Evolutionary conservation across 2,113 vertebrate species (phyloP).

Genomic region (Bostrychus sinensis): DNA sequence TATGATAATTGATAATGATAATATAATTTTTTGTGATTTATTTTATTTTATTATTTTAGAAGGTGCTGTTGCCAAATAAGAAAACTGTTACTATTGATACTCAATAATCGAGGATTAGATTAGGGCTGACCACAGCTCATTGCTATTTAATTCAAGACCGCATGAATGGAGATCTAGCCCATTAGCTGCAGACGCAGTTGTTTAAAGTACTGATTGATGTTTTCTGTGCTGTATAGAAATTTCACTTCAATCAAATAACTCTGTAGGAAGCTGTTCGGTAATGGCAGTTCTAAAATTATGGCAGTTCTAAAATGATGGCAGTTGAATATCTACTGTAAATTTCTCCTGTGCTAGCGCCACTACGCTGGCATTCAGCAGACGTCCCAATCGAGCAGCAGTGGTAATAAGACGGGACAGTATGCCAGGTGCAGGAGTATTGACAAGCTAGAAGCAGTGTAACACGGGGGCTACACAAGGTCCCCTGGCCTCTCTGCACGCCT

Average conservation of each 20-base stretch:
- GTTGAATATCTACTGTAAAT: conserved; percentile 81
- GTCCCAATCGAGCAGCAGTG: conserved; percentile 50
- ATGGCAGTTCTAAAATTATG: background rate
- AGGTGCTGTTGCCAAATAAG: no score
- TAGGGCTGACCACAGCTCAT: no score
- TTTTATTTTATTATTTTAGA: no score
- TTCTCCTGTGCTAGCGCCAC: conserved; percentile 81
- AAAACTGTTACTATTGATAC: no score
- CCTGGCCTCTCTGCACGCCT: conserved; percentile 71
- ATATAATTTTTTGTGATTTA: no score
- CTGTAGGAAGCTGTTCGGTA: background rate
- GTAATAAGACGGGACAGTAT: conserved; percentile 71
- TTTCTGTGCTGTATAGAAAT: background rate
- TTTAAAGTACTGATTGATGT: background rate
- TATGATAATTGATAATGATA: no score
- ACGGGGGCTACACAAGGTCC: conserved; percentile 68
- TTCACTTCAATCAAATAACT: no score
- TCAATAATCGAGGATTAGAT: no score
- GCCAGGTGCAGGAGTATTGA: conserved; percentile 72
- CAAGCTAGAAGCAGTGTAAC: conserved; percentile 68
- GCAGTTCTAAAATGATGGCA: conserved; percentile 52
- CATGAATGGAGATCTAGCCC: no score
- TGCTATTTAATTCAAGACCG: no score
- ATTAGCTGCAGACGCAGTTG: background rate
- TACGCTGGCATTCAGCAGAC: conserved; percentile 79